phyloP scores from a whole-genome alignment of 2,113 vertebrate species.

The Tenebrosternarchus preto region DNA sequence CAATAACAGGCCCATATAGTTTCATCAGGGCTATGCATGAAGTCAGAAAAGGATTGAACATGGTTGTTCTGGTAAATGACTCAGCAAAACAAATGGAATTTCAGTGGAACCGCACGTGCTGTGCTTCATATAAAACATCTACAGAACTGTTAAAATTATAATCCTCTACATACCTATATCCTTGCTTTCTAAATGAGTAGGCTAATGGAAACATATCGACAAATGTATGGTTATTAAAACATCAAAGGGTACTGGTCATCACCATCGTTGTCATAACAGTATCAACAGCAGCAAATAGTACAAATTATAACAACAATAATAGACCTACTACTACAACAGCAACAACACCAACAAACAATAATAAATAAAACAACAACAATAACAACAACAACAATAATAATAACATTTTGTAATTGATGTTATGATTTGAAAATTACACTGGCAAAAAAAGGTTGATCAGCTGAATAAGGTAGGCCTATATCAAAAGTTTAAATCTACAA shows the following conservation, averaged over 20 bases:
- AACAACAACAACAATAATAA: conserved; percentile 3
- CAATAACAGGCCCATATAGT: conserved; percentile 24
- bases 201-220: too few relatives aligned
- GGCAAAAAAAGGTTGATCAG: not conserved
- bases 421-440: not conserved
- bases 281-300: not conserved
- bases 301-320: not conserved
- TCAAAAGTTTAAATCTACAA: not conserved
- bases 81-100: not conserved
- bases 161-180: too few relatives aligned
- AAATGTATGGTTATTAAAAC: too few relatives aligned
- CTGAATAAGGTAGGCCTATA: not conserved
- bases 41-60: conserved; percentile 19
- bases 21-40: conserved; percentile 1
- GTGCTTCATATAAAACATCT: too few relatives aligned
- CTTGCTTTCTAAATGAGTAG: too few relatives aligned
- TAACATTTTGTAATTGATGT: not conserved
- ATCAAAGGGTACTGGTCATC: too few relatives aligned
- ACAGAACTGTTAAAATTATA: too few relatives aligned
- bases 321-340: too few relatives aligned
- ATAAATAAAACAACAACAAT: not conserved
- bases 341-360: not conserved
- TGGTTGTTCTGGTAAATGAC: not conserved
- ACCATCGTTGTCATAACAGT: too few relatives aligned
- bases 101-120: not conserved